Conservation (phyloP, 2,797 vertebrate genomes). For the Ctenochaetus hawaiiensis region DNA sequence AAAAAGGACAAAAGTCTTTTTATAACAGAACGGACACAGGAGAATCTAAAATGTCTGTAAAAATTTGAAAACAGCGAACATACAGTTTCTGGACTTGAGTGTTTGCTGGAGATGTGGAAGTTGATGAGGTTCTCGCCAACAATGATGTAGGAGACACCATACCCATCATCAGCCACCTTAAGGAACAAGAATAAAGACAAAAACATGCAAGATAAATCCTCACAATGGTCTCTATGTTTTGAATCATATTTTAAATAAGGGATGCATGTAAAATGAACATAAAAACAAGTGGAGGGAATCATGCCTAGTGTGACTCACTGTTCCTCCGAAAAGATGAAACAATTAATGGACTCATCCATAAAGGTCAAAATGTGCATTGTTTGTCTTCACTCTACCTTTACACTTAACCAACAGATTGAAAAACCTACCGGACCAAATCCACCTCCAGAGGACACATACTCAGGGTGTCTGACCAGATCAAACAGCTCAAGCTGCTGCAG, state of each 20-base stretch:
- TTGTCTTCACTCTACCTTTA: not conserved
- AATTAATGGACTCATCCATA: not conserved
- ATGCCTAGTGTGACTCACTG: not conserved
- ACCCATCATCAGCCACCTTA: conserved; percentile 97
- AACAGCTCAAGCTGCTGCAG: conserved; percentile 91
- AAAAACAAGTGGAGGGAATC: not conserved
- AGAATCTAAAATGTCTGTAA: not conserved
- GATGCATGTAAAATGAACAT: not conserved
- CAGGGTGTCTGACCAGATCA: conserved; percentile 89
- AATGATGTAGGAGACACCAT: conserved; percentile 96
- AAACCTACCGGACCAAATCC: conserved; percentile 96
- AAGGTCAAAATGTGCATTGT: not conserved
- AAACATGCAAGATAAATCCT: not conserved
- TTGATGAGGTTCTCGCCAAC: conserved; percentile 92
- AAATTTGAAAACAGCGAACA: conserved; percentile 54
- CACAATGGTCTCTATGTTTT: not conserved
- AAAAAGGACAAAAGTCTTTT: not conserved
- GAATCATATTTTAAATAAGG: not conserved
- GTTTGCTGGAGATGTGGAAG: conserved; percentile 97
- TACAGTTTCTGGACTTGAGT: conserved; percentile 93
- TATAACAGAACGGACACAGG: rapidly evolving
- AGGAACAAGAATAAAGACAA: not conserved
- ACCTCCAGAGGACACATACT: conserved; percentile 91
- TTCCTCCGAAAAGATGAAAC: not conserved
- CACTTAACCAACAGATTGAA: not conserved